Evolutionary conservation across 2,888 invertebrate genomes (phyloP), one percentile per base, ranked within the genome.

Genomic region (Papilio gigon): DNA sequence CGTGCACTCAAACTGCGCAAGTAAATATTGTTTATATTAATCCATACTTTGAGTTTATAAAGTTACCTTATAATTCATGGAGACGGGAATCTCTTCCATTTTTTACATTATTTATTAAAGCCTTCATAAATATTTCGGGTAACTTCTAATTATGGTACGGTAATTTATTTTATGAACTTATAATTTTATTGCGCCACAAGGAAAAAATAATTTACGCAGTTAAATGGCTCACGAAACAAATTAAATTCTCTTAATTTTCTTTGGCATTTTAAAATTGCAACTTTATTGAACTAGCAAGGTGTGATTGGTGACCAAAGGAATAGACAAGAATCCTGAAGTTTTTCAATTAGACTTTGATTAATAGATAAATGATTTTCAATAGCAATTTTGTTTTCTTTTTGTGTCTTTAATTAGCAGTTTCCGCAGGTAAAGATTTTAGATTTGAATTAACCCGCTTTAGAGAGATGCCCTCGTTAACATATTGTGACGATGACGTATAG

Each of bases 161-260:
- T 44, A 22, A 68, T 64, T 59, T 17, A 37, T 64, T 62, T 68
- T 59, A 59, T 59, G 35, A 40, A 44, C 27, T 59, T 68, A 35
- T 35, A 64, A 68, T 60, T 68, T 68, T 47, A 50, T 64, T 35
- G 37, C 37, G 40, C 27, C 62, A 56, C 67, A 61, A 50, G 61
- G 61, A 58, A 44, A 56, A 63, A 63, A 63, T 63, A 35, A 17
- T 63, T 22, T 33, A 3, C 14, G 25, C 12, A 53, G 47, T 63
- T 44, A 63, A 68, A 53, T 42, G 37, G 35, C 30, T 9, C 50
- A 14, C 25, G 50, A 37, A 59, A 63, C 25, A 44, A 68, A 63
- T 68, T 63, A 37, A 35, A 25, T 35, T 25, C 20, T 33, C n/a
- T 30, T 37, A 17, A 12, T 40, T 56, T 65, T 22, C 25, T 6